Percentiles rank a stretch among this genome's conserved stretches.
These are phyloP conservation scores for Papilio demoleus DNA, from an alignment of 2,888 invertebrate genomes.

Conservation along the genomic window DNA sequence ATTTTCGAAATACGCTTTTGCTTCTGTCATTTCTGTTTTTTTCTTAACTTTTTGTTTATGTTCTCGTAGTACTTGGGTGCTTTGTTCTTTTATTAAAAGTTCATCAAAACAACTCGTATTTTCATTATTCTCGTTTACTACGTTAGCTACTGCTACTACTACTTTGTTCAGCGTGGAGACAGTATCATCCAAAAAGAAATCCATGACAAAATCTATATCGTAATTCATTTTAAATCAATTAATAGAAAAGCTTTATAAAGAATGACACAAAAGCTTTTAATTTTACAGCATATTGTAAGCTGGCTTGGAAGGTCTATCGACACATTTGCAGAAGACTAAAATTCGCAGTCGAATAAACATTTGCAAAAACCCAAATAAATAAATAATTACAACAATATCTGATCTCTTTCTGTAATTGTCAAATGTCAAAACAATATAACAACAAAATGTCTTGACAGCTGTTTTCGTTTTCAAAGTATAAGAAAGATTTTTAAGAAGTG, in stretches of 20 bases:
- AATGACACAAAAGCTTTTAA: not conserved
- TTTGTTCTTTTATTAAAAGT: conserved; percentile 54
- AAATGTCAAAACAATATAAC: not conserved
- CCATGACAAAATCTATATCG: conserved; percentile 69
- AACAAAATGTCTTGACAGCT: not conserved
- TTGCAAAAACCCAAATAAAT: not conserved
- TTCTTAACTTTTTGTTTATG: conserved; percentile 38
- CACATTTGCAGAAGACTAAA: not conserved
- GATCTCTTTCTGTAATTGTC: not conserved
- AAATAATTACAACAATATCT: not conserved
- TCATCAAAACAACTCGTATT: conserved; percentile 60
- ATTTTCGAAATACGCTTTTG: conserved; percentile 59
- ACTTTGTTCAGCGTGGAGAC: conserved; percentile 65
- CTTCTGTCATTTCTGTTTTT: conserved; percentile 42
- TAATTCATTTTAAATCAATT: conserved; percentile 54
- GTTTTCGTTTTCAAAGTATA: not conserved
- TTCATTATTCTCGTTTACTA: conserved; percentile 68
- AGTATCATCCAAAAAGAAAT: conserved; percentile 72
- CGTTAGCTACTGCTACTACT: conserved; percentile 67
- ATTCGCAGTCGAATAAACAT: not conserved
- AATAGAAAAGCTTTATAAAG: not conserved
- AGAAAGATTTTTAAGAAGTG: not conserved
- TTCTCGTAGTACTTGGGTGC: conserved; percentile 42
- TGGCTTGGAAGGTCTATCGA: not conserved
- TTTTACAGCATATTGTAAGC: not conserved